These are phyloP conservation scores for Myoxocephalus aenaeus DNA, from an alignment of 2,797 vertebrate genomes.

Conservation along the genomic window DNA sequence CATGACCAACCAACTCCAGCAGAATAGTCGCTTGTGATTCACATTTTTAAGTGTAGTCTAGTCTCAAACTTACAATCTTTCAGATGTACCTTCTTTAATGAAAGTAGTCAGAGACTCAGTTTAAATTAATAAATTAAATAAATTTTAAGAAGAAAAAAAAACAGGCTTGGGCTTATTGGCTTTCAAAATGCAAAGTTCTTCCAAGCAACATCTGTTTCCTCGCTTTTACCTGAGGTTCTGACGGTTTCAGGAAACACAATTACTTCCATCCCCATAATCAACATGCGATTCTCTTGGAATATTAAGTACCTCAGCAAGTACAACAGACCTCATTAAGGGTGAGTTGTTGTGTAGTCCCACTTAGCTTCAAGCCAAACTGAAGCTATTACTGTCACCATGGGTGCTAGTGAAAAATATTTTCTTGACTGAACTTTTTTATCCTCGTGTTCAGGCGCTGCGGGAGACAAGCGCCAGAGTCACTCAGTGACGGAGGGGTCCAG, in stretches of 20 bases:
- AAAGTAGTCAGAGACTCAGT: constrained; percentile 22
- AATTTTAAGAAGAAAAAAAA: too few species aligned
- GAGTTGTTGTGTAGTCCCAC: constrained; percentile 14
- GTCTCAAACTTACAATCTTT: not conserved
- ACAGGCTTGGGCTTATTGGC: too few species aligned
- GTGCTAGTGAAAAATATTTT: too few species aligned
- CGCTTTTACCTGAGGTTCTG: constrained; percentile 49
- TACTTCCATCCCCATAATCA: constrained; percentile 52
- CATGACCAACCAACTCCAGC: too few species aligned
- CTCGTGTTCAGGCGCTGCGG: too few species aligned
- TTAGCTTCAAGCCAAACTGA: not conserved
- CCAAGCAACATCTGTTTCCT: constrained; percentile 37
- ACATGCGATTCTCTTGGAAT: constrained; percentile 50
- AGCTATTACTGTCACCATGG: not conserved
- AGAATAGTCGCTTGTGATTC: too few species aligned
- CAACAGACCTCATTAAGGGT: constrained; percentile 29
- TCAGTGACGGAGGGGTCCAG: too few species aligned
- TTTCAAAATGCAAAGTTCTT: constrained; percentile 15
- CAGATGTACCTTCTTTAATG: constrained; percentile 29
- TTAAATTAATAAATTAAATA: too few species aligned
- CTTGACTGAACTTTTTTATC: too few species aligned
- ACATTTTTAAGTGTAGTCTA: not conserved
- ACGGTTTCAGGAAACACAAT: constrained; percentile 58
- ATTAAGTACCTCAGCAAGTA: constrained; percentile 47
- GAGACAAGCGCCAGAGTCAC: too few species aligned